Conservation (phyloP, 2,797 vertebrate species). For the Peromyscus nudipes region DNA sequence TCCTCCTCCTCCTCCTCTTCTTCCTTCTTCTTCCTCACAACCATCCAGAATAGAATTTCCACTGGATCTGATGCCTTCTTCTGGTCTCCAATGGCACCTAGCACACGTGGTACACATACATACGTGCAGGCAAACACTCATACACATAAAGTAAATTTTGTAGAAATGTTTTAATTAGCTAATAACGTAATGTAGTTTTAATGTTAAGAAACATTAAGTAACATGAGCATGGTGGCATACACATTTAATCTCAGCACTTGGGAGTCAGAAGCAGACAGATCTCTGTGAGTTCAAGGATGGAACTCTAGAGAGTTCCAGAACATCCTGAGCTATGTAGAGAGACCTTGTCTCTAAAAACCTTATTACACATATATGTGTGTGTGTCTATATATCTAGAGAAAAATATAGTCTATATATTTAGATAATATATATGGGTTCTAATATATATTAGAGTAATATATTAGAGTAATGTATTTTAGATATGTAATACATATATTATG, state of each 20-base stretch:
- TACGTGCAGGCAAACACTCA: neutral
- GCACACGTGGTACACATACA: neutral
- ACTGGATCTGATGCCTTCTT: neutral
- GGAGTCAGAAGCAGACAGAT: neutral
- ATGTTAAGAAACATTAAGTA: neutral
- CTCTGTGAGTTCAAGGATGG: neutral
- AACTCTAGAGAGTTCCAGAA: neutral
- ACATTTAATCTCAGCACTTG: neutral
- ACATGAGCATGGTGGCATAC: neutral
- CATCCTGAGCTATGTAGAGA: neutral
- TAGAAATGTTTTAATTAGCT: constrained; percentile 5
- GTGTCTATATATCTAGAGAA: neutral
- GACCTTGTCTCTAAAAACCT: neutral
- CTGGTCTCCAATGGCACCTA: neutral
- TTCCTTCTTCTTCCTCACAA: neutral
- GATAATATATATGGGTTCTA: neutral
- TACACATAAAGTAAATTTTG: neutral
- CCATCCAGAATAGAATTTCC: neutral
- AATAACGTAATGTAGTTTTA: neutral
- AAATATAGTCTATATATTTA: neutral
- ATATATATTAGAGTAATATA: neutral
- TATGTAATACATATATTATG: neutral
- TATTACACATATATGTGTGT: neutral
- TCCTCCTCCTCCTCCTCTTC: no score
- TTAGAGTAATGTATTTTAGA: neutral